phyloP scores from a whole-genome alignment of 2,797 vertebrate genomes.

The Xenentodon cancila region DNA sequence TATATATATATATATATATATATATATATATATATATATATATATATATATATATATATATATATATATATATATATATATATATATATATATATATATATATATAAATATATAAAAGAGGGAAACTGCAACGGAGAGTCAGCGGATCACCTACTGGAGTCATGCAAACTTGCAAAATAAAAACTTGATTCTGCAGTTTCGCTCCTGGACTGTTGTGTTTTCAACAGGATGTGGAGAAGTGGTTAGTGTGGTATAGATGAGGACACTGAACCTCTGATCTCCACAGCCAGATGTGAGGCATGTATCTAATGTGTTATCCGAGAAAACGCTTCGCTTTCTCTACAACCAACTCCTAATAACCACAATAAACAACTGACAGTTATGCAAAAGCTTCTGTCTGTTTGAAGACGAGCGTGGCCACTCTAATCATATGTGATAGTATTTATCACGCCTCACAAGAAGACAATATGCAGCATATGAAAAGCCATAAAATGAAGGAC shows the following conservation, averaged over 20 bases:
- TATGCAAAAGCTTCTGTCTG: slow-evolving; percentile 28
- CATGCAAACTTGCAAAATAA: slow-evolving; percentile 59
- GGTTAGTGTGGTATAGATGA: slow-evolving; percentile 45
- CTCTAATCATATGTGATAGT: slow-evolving; percentile 34
- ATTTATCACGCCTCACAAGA: slow-evolving; percentile 41
- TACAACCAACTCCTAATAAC: slow-evolving; percentile 34
- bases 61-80: no score
- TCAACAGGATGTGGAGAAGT: slow-evolving; percentile 69
- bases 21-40: no score
- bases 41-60: no score
- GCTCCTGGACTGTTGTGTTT: slow-evolving; percentile 57
- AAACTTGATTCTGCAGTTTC: slow-evolving; percentile 54
- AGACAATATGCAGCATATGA: slow-evolving; percentile 16
- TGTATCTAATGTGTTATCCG: slow-evolving; percentile 14
- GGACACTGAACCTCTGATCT: slow-evolving; percentile 65
- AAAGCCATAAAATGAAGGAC: slow-evolving; percentile 38
- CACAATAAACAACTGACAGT: slow-evolving; percentile 42
- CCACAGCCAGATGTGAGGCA: slow-evolving; percentile 50
- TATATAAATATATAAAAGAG: no score
- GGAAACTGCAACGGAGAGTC: slow-evolving; percentile 31
- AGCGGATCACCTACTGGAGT: slow-evolving; percentile 30
- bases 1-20: no score
- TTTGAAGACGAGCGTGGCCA: slow-evolving; percentile 45
- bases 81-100: no score
- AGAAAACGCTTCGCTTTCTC: slow-evolving; percentile 26